Evolutionary conservation across 2,888 invertebrate species (phyloP).

Genomic region (Alviniconcha strummeri): DNA sequence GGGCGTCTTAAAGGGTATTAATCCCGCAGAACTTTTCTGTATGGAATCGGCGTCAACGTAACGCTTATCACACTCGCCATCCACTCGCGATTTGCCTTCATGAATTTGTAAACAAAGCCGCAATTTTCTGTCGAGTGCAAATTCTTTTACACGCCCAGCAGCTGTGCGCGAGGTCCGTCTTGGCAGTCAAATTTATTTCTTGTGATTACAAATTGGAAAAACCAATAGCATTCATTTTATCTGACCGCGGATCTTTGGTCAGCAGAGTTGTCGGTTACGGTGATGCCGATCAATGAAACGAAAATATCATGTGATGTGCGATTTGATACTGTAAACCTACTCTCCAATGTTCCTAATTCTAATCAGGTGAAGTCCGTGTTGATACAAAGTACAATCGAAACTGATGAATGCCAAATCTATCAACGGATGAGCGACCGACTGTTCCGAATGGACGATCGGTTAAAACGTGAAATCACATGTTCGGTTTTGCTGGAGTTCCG

Average conservation of each 20-base stretch:
- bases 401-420: no score
- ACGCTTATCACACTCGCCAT: conserved; percentile 17
- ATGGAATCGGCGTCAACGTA: conserved; percentile 25
- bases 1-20: conserved; percentile 20
- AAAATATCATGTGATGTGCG: no score
- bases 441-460: no score
- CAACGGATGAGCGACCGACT: no score
- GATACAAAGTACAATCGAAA: no score
- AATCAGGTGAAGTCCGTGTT: no score
- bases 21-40: background rate
- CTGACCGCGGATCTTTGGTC: background rate
- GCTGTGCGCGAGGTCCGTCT: conserved; percentile 7
- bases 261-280: no score
- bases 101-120: conserved; percentile 10
- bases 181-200: background rate
- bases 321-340: no score
- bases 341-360: no score
- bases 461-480: no score
- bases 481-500: no score
- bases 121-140: conserved; percentile 27
- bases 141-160: conserved; percentile 22
- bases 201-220: conserved; percentile 14
- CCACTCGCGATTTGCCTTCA: background rate
- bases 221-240: background rate
- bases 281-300: no score